Conservation (phyloP, 2,888 invertebrate genomes). For the Caenorhabditis panamensis region DNA sequence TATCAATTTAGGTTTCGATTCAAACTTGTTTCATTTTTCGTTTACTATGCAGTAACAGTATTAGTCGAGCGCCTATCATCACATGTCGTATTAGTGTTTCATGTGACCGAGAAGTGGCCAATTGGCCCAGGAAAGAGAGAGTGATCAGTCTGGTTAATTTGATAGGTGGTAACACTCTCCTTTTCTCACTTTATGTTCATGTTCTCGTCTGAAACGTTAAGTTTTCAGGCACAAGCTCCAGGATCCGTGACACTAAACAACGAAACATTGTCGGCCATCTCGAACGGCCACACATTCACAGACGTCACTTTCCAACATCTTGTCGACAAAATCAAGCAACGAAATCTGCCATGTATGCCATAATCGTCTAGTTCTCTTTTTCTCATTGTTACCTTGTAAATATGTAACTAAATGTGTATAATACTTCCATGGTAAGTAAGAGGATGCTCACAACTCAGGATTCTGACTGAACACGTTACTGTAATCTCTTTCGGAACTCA, state of each 20-base stretch:
- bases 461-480: conserved; percentile 23
- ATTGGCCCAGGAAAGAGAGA: not conserved
- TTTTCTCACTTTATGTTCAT: too few species aligned
- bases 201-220: too few species aligned
- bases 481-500: conserved; percentile 21
- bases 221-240: conserved; percentile 41
- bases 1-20: conserved; percentile 14
- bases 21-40: conserved; percentile 21
- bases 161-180: too few species aligned
- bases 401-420: conserved; percentile 44
- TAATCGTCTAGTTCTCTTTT: conserved; percentile 13
- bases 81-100: conserved; percentile 16
- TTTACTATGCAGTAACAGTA: conserved; percentile 20
- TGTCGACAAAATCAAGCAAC: conserved; percentile 70
- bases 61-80: conserved; percentile 4
- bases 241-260: conserved; percentile 67
- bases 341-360: conserved; percentile 74
- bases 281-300: conserved; percentile 68
- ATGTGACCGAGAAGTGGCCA: conserved; percentile 15
- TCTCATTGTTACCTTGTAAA: conserved; percentile 33
- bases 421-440: conserved; percentile 21
- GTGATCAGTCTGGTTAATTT: not conserved
- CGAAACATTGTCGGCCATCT: conserved; percentile 73
- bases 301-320: conserved; percentile 73
- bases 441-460: conserved; percentile 39